Conservation (phyloP, 2,888 invertebrate species). For the Hyppa rectilinea region DNA sequence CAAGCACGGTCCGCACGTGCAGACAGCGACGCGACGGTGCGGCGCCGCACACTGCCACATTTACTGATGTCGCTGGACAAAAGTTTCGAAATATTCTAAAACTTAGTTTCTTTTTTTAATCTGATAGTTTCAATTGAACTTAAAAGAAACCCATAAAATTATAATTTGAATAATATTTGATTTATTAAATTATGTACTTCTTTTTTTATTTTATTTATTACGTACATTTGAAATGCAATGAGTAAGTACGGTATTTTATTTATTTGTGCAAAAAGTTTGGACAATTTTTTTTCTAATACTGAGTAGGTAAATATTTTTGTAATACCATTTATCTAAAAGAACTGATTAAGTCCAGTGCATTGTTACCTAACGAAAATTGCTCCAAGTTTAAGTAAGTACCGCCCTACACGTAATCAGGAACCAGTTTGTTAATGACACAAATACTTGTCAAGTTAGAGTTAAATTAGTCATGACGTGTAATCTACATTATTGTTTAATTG, state of each 20-base stretch:
- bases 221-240: background rate
- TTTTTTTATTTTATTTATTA: background rate
- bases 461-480: background rate
- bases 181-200: background rate
- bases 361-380: background rate
- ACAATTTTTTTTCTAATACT: too few relatives aligned
- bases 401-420: background rate
- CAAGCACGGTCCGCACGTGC: background rate
- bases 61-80: background rate
- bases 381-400: background rate
- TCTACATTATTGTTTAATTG: constrained; percentile 18
- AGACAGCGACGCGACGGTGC: background rate
- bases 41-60: constrained; percentile 18
- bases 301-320: background rate
- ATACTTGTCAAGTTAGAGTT: background rate
- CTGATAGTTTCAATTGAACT: background rate
- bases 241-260: too few relatives aligned
- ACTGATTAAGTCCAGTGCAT: too few relatives aligned
- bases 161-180: background rate
- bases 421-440: background rate
- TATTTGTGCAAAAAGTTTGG: too few relatives aligned
- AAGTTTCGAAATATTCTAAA: background rate
- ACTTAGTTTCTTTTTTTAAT: background rate
- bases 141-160: background rate
- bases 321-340: background rate